Evolutionary conservation across 1,140 invertebrate species (phyloP).

Genomic region (Drosophila sucinea): DNA sequence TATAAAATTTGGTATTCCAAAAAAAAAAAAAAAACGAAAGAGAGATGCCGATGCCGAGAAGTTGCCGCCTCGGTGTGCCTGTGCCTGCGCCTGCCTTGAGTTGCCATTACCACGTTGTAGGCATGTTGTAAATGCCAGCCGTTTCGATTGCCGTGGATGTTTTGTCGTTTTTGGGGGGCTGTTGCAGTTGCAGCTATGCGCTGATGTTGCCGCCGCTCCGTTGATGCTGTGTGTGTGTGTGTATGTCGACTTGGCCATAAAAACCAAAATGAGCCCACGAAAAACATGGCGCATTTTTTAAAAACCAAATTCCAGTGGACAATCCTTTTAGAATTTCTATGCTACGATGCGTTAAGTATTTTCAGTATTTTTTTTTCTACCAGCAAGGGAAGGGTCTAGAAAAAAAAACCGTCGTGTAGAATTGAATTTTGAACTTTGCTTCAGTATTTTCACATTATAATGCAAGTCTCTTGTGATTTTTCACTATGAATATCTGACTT

Average conservation of each 20-base stretch:
- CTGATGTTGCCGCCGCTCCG: conserved; percentile 27
- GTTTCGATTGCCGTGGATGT: conserved; percentile 68
- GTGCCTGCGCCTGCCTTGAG: conserved; percentile 7
- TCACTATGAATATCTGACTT: too few relatives aligned
- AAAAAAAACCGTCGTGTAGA: background rate
- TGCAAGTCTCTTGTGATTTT: background rate
- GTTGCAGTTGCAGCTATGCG: conserved; percentile 25
- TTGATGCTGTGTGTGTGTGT: conserved; percentile 39
- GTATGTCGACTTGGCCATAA: conserved; percentile 59
- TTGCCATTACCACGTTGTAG: conserved; percentile 79
- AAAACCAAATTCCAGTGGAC: conserved; percentile 39
- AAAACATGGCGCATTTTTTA: conserved; percentile 74
- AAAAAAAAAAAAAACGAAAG: conserved; percentile 25
- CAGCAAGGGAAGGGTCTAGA: background rate
- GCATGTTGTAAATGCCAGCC: conserved; percentile 79
- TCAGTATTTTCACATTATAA: background rate
- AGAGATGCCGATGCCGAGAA: conserved; percentile 20
- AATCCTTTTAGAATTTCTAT: conserved; percentile 27
- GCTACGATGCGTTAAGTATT: background rate
- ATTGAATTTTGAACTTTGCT: background rate
- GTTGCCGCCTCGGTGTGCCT: conserved; percentile 27
- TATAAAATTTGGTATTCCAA: conserved; percentile 82
- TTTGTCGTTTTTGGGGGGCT: conserved; percentile 38
- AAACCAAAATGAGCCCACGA: conserved; percentile 76
- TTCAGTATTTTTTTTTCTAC: background rate